These are phyloP conservation scores for Styela plicata DNA, from an alignment of 23 tunicate species.

Conservation along the genomic window DNA sequence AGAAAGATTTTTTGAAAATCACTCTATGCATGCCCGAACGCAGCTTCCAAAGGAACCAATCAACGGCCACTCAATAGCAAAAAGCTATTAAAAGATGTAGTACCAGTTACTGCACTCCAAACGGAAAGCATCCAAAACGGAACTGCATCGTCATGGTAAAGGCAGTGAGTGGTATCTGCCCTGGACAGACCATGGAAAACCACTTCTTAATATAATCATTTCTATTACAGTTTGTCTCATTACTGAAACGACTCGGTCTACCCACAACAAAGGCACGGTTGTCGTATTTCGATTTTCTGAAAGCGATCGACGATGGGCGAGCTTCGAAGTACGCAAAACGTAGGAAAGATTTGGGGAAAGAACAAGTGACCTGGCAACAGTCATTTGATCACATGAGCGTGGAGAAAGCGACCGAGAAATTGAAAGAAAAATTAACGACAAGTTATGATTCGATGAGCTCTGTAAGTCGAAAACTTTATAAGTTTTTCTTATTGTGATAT, in stretches of 20 bases:
- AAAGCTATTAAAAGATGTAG: no score
- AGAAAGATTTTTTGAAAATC: no score
- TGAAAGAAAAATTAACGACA: slow-evolving; percentile 65
- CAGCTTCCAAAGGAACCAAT: no score
- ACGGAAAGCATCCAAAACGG: no score
- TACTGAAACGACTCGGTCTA: slow-evolving; percentile 65
- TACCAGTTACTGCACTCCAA: no score
- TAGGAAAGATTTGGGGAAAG: slow-evolving; percentile 27
- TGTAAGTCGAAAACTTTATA: slow-evolving; percentile 65
- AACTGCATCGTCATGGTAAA: no score
- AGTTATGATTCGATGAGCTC: slow-evolving; percentile 69
- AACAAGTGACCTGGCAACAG: slow-evolving; percentile 60
- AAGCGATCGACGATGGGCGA: slow-evolving; percentile 90
- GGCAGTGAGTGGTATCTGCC: no score
- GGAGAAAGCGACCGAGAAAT: slow-evolving; percentile 69
- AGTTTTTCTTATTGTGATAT: no score
- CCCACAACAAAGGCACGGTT: slow-evolving; percentile 44
- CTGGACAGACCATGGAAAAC: no score
- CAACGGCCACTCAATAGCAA: no score
- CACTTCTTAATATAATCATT: no score
- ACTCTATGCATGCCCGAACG: no score
- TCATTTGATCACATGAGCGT: slow-evolving; percentile 42
- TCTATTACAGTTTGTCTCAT: slow-evolving; percentile 44
- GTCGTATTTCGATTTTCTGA: slow-evolving; percentile 87
- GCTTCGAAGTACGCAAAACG: slow-evolving; percentile 73